Base-by-base conservation (phyloP, 1,140 invertebrate genomes). In the Ceratina australensis region DNA sequence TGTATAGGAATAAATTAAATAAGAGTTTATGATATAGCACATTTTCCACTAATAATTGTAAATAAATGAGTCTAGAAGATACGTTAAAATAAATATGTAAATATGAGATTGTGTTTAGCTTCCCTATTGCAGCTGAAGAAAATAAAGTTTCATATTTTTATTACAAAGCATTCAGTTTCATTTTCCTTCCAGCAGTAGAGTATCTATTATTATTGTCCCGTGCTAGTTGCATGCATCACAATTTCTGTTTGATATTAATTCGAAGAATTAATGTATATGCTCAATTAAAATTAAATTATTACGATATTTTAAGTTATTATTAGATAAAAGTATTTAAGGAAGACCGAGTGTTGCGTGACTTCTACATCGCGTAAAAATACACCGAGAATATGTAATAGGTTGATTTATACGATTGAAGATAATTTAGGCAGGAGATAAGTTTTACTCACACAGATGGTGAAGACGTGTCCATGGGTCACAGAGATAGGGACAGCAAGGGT, bases 401-500 rank as follows among this genome's bases (percentile, higher is more conserved):
- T 50, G 22, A 81, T 80, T 61, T 69, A 73, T 84, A 84, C 61
- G 68, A 87, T 85, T 87, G 83, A 84, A 86, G 87, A 88, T 89
- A 87, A 88, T 86, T 71, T 83, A 81, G 57, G 60, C 77, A 87
- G 83, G 79, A 86, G 80, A 87, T 85, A 86, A 87, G 84, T 86
- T 72, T 71, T 79, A 86, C 84, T 67, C 79, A 86, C 79, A 87
- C 75, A 72, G 72, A 73, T 82, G 64, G 74, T 79, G 72, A 80
- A 71, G 26, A 52, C 71, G 82, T 82, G 84, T 81, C 84, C 83
- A 78, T 87, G 82, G 87, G 86, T 88, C 83, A 88, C 65, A 72
- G 59, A 84, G 88, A 89, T 90, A 90, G 82, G 79, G 82, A 83
- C 73, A 81, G 78, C 82, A 82, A 86, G 83, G 89, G 90, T 91